Base-by-base conservation (phyloP, 1,140 invertebrate species). In the Cotesia glomerata region DNA sequence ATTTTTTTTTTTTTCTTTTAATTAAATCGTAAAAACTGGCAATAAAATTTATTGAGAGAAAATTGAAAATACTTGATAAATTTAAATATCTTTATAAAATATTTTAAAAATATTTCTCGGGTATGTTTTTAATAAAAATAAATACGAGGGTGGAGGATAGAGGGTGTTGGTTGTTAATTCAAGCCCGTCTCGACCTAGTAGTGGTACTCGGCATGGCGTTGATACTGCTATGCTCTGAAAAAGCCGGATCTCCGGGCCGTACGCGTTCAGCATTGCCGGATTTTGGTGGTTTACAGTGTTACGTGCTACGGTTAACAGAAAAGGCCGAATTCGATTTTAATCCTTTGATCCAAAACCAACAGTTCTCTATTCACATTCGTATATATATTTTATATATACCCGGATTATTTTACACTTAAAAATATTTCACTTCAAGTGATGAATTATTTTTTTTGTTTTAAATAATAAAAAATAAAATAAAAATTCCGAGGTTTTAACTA, bases 31-130 rank as follows among this genome's bases (percentile, higher is more conserved):
- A 26, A 26, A 26, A 26, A 26, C 1, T 26, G 26, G 26, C 3
- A 2, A 26, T 0, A 26, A 26, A 26, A 26, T 26, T 1, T 26
- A 1, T 26, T 2, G 26, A 26, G 26, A 26, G 26, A 26, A 26
- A n/a, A n/a, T n/a, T n/a, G n/a, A n/a, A n/a, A n/a, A n/a, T n/a
- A n/a, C n/a, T n/a, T n/a, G n/a, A n/a, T n/a, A n/a, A n/a, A n/a
- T n/a, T n/a, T n/a, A n/a, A n/a, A n/a, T n/a, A n/a, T n/a, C n/a
- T n/a, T n/a, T n/a, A n/a, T n/a, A n/a, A 26, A 26, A 26, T 26
- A 26, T 26, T 26, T 26, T 26, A 66, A 65, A 63, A 75, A 59
- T n/a, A n/a, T n/a, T n/a, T 54, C 26, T 71, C 71, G 62, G 66
- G 59, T 68, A 66, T 63, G 63, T 49, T 14, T 45, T 16, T 39